Percentiles rank a stretch among this genome's conserved stretches.
These are phyloP conservation scores for Mamestra brassicae DNA, from an alignment of 2,888 invertebrate species.

Conservation along the genomic window DNA sequence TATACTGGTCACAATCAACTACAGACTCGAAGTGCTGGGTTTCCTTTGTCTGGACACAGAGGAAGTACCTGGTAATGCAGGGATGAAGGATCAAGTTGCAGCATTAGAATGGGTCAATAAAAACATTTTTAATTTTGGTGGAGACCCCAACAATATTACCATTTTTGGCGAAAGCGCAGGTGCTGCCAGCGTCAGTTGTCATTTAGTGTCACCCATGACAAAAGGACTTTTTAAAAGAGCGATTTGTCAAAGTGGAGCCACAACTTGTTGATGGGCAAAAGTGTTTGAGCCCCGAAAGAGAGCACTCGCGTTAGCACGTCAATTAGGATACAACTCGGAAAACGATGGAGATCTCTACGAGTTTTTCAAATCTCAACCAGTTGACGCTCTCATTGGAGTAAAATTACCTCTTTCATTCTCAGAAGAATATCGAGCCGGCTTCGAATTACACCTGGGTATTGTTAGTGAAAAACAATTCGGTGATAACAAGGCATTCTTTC, in stretches of 20 bases:
- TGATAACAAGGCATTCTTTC: conserved; percentile 68
- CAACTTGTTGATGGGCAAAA: conserved; percentile 91
- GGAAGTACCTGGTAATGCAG: conserved; percentile 80
- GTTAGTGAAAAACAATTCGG: conserved; percentile 73
- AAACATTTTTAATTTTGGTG: conserved; percentile 75
- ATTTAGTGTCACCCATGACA: conserved; percentile 78
- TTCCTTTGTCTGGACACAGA: conserved; percentile 76
- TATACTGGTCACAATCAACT: conserved; percentile 79
- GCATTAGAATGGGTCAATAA: conserved; percentile 75
- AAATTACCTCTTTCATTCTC: conserved; percentile 61
- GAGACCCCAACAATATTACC: conserved; percentile 74
- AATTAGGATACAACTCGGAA: conserved; percentile 70
- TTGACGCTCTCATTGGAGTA: conserved; percentile 52
- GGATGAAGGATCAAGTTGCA: conserved; percentile 80
- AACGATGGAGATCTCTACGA: conserved; percentile 67
- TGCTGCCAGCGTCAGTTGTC: conserved; percentile 70
- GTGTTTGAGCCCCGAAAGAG: conserved; percentile 89
- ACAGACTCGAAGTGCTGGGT: conserved; percentile 77
- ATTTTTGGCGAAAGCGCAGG: conserved; percentile 80
- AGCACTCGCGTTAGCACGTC: conserved; percentile 70
- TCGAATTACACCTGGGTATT: conserved; percentile 60
- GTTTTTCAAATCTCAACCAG: conserved; percentile 69
- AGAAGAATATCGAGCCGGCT: conserved; percentile 53
- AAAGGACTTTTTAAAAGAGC: conserved; percentile 80
- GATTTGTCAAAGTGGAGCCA: conserved; percentile 93